These are phyloP conservation scores for Molanna angustata DNA, from an alignment of 2,888 invertebrate genomes.

Conservation along the genomic window DNA sequence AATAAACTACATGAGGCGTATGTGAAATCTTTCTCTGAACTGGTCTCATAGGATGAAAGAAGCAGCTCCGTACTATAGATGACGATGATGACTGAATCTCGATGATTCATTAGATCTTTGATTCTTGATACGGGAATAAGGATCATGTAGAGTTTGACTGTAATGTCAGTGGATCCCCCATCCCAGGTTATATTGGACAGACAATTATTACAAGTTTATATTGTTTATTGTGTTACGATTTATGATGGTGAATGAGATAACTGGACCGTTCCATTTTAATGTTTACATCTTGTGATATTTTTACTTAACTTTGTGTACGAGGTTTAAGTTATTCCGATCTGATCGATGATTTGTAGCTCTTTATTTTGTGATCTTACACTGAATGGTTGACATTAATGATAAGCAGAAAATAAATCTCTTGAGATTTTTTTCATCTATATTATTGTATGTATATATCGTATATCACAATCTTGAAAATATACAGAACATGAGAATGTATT, in stretches of 20 bases:
- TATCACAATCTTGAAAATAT: no score
- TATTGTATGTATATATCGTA: no score
- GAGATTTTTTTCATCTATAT: no score
- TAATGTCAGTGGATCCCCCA: no score
- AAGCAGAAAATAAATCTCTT: conserved; percentile 22
- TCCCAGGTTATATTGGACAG: no score
- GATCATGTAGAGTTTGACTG: no score
- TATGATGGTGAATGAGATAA: conserved; percentile 15
- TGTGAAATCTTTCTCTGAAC: conserved; percentile 77
- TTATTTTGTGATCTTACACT: conserved; percentile 23
- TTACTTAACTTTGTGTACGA: conserved; percentile 29
- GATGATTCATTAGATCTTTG: no score
- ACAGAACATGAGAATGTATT: no score
- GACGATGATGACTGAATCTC: no score
- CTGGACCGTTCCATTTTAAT: conserved; percentile 21
- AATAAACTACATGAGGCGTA: conserved; percentile 90
- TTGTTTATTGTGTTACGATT: conserved; percentile 13
- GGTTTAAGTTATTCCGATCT: conserved; percentile 28
- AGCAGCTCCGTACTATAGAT: no score
- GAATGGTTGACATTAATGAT: conserved; percentile 23
- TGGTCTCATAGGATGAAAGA: conserved; percentile 44
- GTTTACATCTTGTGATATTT: conserved; percentile 30
- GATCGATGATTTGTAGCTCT: conserved; percentile 25
- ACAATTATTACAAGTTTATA: no score
- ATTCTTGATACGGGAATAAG: no score